A percentile compares a stretch with the other conserved stretches of the same genome.
These are phyloP conservation scores for Thamnophis elegans DNA, from an alignment of 2,797 vertebrate species.

Conservation along the genomic window DNA sequence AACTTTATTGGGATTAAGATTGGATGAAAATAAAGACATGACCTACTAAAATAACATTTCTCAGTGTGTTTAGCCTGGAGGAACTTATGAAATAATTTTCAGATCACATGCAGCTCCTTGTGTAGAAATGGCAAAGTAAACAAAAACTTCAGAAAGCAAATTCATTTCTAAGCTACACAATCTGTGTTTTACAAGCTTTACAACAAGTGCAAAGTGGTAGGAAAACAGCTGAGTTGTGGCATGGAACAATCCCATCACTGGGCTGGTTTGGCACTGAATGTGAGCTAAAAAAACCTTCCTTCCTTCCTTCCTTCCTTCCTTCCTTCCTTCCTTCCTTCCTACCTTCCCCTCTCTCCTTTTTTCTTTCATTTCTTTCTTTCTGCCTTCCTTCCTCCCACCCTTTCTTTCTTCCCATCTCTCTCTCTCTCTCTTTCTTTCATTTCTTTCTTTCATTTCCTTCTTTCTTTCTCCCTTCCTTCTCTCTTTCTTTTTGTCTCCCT, in stretches of 20 bases:
- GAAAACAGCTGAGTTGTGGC: not conserved
- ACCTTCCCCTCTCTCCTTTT: no score
- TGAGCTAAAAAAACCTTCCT: not conserved
- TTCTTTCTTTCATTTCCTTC: no score
- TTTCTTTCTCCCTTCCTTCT: no score
- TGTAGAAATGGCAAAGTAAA: not conserved
- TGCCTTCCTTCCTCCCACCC: no score
- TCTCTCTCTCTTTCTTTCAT: no score
- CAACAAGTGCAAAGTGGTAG: not conserved
- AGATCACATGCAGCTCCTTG: not conserved
- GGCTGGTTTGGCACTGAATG: not conserved
- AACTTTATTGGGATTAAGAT: not conserved
- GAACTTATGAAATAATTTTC: not conserved
- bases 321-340: no score
- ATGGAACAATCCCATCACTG: not conserved
- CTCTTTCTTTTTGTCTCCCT: rapidly evolving
- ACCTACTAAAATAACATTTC: not conserved
- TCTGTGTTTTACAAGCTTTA: not conserved
- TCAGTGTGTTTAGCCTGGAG: not conserved
- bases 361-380: no score
- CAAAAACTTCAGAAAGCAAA: not conserved
- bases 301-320: no score
- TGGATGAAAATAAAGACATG: not conserved
- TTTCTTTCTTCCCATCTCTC: rapidly evolving
- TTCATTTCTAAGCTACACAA: not conserved